Base-by-base conservation (phyloP, 2,888 invertebrate species). In the Calameuta pallipes region DNA sequence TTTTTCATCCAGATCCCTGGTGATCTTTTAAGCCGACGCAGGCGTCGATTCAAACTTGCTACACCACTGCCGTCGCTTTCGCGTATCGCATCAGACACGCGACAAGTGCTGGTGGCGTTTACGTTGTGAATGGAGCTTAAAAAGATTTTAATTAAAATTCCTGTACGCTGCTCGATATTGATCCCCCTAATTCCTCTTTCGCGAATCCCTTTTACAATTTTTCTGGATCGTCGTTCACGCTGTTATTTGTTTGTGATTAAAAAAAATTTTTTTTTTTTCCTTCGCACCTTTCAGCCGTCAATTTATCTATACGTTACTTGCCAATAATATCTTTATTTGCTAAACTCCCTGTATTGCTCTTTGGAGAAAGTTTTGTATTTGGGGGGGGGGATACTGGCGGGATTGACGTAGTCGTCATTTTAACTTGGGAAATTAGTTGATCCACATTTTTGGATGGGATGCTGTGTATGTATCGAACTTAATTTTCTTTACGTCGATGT, bases 1-100 rank as follows among this genome's bases (percentile, higher is more conserved):
- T 3, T 31, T 31, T 71, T 31, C 71, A 71, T 71, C 31, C 71
- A 34, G 11, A 71, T 71, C 71, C 71, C 71, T 71, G 31, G 31
- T 71, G 71, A 71, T 71, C 71, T 71, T 71, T 71, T 71, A 71
- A 71, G 71, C 71, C 15, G 56, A 71, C 71, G 31, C 71, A 31
- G 71, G 71, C 71, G 71, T 71, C 71, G 31, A 34, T 33, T 71
- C 71, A 12, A 70, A 71, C 71, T 71, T 70, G 12, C 23, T 56
- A 56, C 56, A 23, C 56, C 56, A 23, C 23, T 56, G 56, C 6
- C 56, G 56, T 56, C 23, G 56, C 56, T 56, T 23, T 56, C 56
- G 56, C 76, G 74, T 76, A 35, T 74, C 37, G n/a, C 15, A n/a
- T 56, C 11, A 23, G n/a, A 12, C 36, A 37, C 35, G 71, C 75